Percentiles rank a stretch among this genome's conserved stretches.
These are phyloP conservation scores for Dreissena rostriformis DNA, from an alignment of 1,140 invertebrate genomes.

Conservation along the genomic window DNA sequence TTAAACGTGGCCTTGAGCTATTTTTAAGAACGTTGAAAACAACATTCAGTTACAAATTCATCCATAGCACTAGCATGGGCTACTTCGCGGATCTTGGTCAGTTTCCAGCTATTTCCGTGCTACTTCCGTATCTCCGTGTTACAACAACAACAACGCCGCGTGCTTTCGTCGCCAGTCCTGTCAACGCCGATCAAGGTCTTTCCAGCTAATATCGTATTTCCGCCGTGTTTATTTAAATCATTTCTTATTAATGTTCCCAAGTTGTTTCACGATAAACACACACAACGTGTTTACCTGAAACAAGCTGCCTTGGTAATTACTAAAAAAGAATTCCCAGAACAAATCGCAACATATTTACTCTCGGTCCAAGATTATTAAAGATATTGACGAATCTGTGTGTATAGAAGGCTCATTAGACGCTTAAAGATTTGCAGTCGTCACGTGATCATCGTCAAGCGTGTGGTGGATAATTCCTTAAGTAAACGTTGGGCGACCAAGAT, in stretches of 20 bases:
- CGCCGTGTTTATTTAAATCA: conserved; percentile 40
- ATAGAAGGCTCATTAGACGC: conserved; percentile 56
- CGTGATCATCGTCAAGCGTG: conserved; percentile 30
- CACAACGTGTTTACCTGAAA: conserved; percentile 29
- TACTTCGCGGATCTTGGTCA: too few relatives aligned
- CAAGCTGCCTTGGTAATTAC: conserved; percentile 53
- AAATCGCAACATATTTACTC: conserved; percentile 54
- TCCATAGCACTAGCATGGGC: too few relatives aligned
- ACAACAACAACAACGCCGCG: too few relatives aligned
- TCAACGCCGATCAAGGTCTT: too few relatives aligned
- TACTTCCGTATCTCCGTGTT: too few relatives aligned
- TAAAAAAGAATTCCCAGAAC: conserved; percentile 41
- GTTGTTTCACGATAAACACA: conserved; percentile 39
- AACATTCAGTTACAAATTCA: too few relatives aligned
- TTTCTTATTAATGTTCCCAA: conserved; percentile 55
- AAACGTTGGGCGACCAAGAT: conserved; percentile 48
- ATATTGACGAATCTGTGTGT: conserved; percentile 32
- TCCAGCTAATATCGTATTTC: background rate
- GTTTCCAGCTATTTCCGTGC: too few relatives aligned
- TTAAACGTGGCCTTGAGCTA: too few relatives aligned
- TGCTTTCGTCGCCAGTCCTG: too few relatives aligned
- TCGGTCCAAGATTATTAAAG: conserved; percentile 54
- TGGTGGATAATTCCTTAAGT: conserved; percentile 45
- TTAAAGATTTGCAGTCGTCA: conserved; percentile 27
- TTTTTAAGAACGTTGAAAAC: too few relatives aligned